Evolutionary conservation across 2,113 vertebrate species (phyloP).

Genomic region (Anser cygnoides): DNA sequence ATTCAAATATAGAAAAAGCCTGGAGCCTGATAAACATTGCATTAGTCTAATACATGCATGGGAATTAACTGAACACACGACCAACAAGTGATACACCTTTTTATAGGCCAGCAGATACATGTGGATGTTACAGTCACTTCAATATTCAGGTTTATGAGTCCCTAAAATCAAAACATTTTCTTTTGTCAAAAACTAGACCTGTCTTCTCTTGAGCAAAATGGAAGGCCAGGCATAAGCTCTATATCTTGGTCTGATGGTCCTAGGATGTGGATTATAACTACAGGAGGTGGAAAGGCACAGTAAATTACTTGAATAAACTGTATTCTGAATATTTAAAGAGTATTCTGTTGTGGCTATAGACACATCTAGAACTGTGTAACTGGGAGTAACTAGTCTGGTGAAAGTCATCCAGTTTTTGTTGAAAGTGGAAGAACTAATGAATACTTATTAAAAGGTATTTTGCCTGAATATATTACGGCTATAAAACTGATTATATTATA

Average conservation of each 20-base stretch:
- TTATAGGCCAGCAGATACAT: neutral
- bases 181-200: neutral
- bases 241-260: neutral
- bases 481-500: neutral
- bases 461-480: neutral
- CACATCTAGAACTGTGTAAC: neutral
- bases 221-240: neutral
- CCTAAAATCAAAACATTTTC: neutral
- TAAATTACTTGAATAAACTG: neutral
- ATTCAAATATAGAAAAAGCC: neutral
- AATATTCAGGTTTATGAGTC: neutral
- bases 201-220: neutral
- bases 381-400: neutral
- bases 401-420: neutral
- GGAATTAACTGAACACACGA: neutral
- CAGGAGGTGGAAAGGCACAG: neutral
- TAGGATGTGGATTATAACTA: neutral
- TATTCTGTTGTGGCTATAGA: neutral
- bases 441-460: neutral
- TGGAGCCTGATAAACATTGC: neutral
- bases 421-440: neutral
- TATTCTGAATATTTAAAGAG: neutral
- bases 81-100: neutral
- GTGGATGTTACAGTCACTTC: neutral
- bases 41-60: neutral